Evolutionary conservation across 2,113 vertebrate genomes (phyloP).

Genomic region (Vombatus ursinus): DNA sequence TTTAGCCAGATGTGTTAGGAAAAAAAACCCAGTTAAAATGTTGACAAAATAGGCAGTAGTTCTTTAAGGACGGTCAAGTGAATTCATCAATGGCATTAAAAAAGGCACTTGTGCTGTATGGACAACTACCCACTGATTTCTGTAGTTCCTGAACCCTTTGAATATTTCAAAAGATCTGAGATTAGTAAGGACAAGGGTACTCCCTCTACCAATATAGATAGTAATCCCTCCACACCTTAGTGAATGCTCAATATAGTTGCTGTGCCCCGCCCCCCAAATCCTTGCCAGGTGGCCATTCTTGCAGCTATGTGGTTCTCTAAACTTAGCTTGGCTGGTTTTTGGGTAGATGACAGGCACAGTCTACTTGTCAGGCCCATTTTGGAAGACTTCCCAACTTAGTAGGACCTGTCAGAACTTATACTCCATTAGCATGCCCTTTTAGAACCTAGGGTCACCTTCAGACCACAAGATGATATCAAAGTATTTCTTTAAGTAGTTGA

Average conservation of each 20-base stretch:
- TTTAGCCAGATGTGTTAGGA: neutral
- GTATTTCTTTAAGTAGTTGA: neutral
- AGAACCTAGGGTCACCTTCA: neutral
- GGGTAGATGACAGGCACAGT: neutral
- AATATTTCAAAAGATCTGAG: constrained; percentile 14
- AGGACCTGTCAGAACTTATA: neutral
- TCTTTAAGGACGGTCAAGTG: neutral
- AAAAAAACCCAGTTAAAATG: neutral
- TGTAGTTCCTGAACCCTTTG: constrained; percentile 31
- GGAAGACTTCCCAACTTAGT: neutral
- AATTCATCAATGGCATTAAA: neutral
- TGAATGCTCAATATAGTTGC: neutral
- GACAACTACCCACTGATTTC: neutral
- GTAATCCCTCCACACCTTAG: neutral
- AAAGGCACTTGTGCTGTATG: neutral
- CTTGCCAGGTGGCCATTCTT: neutral
- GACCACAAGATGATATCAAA: neutral
- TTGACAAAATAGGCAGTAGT: neutral
- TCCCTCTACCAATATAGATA: neutral
- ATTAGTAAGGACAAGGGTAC: neutral
- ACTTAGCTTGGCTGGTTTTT: neutral
- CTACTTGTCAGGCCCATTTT: neutral
- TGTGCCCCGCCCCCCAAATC: neutral
- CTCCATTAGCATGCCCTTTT: neutral
- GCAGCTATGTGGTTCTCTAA: neutral